Base-by-base conservation (phyloP, 2,113 vertebrate genomes). In the Girardinichthys multiradiatus region DNA sequence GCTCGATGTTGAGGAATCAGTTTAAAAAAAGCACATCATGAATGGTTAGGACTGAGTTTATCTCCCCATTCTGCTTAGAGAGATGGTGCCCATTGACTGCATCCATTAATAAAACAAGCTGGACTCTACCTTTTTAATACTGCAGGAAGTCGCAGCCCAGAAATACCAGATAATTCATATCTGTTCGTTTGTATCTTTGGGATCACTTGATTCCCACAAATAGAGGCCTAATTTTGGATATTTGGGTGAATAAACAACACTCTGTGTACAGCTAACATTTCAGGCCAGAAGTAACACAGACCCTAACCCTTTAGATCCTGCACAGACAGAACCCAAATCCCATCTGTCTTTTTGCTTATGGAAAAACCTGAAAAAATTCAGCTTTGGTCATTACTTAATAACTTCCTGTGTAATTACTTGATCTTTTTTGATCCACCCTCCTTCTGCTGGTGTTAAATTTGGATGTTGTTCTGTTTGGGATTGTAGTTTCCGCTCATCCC, bases 401-500 rank as follows among this genome's bases (percentile, higher is more conserved):
- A 66, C 7, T 68, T 75, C 81, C 81, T 54, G 81, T 76, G 54
- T 80, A 84, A 90, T 92, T 91, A 82, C 88, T 89, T 87, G 80
- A 88, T 89, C 80, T 11, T n/a, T 82, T 68, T 60, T 74, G 76
- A 80, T 79, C 84, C 88, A 70, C 70, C 70, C 80, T 79, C 65
- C n/a, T 89, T 86, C 88, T 68, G 82, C 89, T 89, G 87, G 89
- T 93, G 85, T 94, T 93, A 86, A 77, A 89, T 89, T 90, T 90
- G 81, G 86, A 90, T 66, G 48, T 70, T 30, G 66, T 31, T 75
- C 57, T 14, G 24, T 74, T 68, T 17, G 42, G 42, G 42, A 17
- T 19, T 45, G 17, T 45, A 45, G 42, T 45, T 45, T 45, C 39
- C 39, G 17, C n/a, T n/a, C 73, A 65, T 80, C 67, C 64, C 80